Conservation (phyloP, 2,797 vertebrate genomes). For the Rhinella marina region DNA sequence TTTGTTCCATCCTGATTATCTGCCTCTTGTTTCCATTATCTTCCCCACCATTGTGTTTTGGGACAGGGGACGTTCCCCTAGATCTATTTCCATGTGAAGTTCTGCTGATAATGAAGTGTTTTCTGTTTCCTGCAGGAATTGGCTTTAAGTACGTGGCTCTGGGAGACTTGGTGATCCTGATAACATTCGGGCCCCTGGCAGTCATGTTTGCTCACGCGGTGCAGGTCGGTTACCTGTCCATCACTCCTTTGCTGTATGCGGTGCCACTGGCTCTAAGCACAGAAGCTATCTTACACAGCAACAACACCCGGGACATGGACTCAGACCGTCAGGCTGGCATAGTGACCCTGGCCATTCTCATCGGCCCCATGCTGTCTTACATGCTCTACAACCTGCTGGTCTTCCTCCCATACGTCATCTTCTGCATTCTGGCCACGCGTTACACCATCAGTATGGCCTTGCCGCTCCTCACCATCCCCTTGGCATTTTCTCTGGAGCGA, state of each 20-base stretch:
- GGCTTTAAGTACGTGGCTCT: constrained; percentile 97
- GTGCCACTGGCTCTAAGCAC: constrained; percentile 94
- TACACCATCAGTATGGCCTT: constrained; percentile 96
- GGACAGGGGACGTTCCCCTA: no score
- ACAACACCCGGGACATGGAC: constrained; percentile 98
- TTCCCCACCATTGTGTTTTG: no score
- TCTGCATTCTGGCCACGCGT: constrained; percentile 91
- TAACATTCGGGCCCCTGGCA: constrained; percentile 95
- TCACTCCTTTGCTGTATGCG: constrained; percentile 91
- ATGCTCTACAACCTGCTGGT: constrained; percentile 90
- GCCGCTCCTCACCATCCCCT: constrained; percentile 93
- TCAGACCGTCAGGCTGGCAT: constrained; percentile 94
- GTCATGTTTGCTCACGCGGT: constrained; percentile 96
- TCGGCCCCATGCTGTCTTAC: constrained; percentile 91
- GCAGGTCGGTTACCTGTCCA: constrained; percentile 92
- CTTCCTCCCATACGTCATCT: constrained; percentile 92
- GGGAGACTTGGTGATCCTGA: constrained; percentile 95
- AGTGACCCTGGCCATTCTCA: constrained; percentile 94
- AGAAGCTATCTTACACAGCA: constrained; percentile 97
- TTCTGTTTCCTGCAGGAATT: constrained; percentile 79
- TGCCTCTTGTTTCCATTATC: no score
- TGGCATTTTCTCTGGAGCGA: constrained; percentile 94
- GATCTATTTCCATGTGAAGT: background rate
- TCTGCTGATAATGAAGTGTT: background rate
- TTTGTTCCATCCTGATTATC: no score